Base-by-base conservation (phyloP, 2,113 vertebrate species). In the Sceloporus tristichus region DNA sequence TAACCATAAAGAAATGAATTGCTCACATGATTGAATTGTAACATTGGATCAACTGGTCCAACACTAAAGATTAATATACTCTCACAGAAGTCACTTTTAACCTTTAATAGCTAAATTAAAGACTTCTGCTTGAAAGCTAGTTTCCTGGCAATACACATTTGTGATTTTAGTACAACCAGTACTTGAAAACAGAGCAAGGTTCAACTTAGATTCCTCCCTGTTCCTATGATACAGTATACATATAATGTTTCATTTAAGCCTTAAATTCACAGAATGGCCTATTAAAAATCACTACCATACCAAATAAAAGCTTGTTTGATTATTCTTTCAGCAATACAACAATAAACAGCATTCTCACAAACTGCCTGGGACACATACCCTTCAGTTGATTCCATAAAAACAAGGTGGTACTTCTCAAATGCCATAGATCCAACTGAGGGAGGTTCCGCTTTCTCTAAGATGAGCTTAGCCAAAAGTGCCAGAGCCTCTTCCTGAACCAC, bases 331-430 rank as follows among this genome's bases (percentile, higher is more conserved):
- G 21, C 9, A 83, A 42, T 16, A 56, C 71, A 82, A 59, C 16
- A 18, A 6, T 71, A 85, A 62, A n/a, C 56, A 16, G 62, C 27
- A 80, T 38, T 78, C 14, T 77, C 59, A 9, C 56, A 71, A 79
- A 62, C 1, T n/a, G 29, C n/a, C n/a, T 27, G 59, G 81, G 82
- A 13, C 38, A 75, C 97, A 97, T 92, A 99, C 99, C 96, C 96
- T 71, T 94, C 54, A 0, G 89, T 90, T 29, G 97, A 96, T 6
- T 95, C 96, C 1, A 94, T 95, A 96, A 99, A 99, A 91, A 97
- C 40, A 1, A 99, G 96, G 25, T 98, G 98, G 94, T 99, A 99
- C 74, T 98, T 99, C 91, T 99, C 98, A 88, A 98, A 98, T 7
- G 98, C 98, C 98, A 99, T 98, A 25, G 98, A 98, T 91, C 98